These are phyloP conservation scores for Pterois miles DNA, from an alignment of 2,797 vertebrate species.

Conservation along the genomic window DNA sequence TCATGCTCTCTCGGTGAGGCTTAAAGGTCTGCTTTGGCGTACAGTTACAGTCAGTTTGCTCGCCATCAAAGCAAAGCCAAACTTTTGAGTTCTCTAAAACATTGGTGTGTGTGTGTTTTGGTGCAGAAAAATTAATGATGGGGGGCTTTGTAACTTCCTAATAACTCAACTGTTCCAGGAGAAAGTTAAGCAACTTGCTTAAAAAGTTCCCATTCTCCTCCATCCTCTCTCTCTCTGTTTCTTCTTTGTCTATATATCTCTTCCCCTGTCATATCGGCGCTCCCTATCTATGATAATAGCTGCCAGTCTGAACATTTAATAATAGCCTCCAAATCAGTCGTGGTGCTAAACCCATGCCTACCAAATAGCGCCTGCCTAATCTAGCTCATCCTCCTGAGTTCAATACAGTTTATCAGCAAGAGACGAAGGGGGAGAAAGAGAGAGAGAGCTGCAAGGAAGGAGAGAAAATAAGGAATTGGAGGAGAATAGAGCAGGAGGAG, in stretches of 20 bases:
- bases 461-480: slow-evolving; percentile 44
- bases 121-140: slow-evolving; percentile 26
- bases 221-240: slow-evolving; percentile 9
- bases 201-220: slow-evolving; percentile 34
- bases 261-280: slow-evolving; percentile 3
- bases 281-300: slow-evolving; percentile 4
- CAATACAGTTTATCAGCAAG: slow-evolving; percentile 44
- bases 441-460: slow-evolving; percentile 16
- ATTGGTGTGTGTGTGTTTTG: slow-evolving; percentile 44
- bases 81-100: slow-evolving; percentile 54
- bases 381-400: slow-evolving; percentile 49
- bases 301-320: slow-evolving; percentile 22
- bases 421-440: slow-evolving; percentile 8
- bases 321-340: slow-evolving; percentile 20
- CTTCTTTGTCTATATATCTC: slow-evolving; percentile 21
- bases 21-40: slow-evolving; percentile 68
- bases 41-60: slow-evolving; percentile 64
- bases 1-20: slow-evolving; percentile 49
- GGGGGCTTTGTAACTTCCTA: slow-evolving; percentile 33
- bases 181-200: slow-evolving; percentile 52
- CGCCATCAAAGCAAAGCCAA: slow-evolving; percentile 62
- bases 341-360: slow-evolving; percentile 27
- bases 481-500: slow-evolving; percentile 54
- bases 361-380: slow-evolving; percentile 20
- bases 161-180: slow-evolving; percentile 42